phyloP scores from a whole-genome alignment of 1,140 invertebrate species.

The Aphelenchoides besseyi region DNA sequence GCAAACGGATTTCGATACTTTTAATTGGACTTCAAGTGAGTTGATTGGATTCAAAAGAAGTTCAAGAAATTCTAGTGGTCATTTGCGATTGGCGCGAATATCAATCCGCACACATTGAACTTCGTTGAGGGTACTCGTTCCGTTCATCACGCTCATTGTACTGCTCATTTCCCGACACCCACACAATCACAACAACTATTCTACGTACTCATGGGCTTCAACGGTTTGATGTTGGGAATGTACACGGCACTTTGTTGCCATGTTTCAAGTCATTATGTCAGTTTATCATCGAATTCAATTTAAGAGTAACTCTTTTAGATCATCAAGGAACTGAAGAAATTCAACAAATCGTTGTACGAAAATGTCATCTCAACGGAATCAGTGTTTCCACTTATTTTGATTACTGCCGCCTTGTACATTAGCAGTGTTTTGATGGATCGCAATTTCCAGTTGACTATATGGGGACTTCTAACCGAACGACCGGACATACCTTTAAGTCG shows the following conservation, averaged over 20 bases:
- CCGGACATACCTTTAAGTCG: background rate
- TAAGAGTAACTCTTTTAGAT: background rate
- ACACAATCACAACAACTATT: background rate
- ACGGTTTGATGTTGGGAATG: background rate
- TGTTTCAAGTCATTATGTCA: too few species aligned
- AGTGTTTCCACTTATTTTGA: background rate
- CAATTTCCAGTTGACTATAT: background rate
- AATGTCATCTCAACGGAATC: background rate
- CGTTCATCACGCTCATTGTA: background rate
- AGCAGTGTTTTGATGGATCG: background rate
- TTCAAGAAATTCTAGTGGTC: background rate
- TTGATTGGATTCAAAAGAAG: background rate
- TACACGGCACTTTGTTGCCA: constrained; percentile 9
- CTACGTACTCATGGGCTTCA: background rate
- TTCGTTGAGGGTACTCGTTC: background rate
- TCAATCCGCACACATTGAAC: background rate
- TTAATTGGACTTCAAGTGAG: background rate
- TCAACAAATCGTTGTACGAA: constrained; percentile 5
- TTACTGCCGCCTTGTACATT: background rate
- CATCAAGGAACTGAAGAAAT: background rate
- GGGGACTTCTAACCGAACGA: background rate
- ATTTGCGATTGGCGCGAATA: constrained; percentile 5
- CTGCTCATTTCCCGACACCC: constrained; percentile 1
- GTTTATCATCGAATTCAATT: background rate
- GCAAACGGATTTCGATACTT: background rate